Base-by-base conservation (phyloP, 2,113 vertebrate species). In the Strix uralensis region DNA sequence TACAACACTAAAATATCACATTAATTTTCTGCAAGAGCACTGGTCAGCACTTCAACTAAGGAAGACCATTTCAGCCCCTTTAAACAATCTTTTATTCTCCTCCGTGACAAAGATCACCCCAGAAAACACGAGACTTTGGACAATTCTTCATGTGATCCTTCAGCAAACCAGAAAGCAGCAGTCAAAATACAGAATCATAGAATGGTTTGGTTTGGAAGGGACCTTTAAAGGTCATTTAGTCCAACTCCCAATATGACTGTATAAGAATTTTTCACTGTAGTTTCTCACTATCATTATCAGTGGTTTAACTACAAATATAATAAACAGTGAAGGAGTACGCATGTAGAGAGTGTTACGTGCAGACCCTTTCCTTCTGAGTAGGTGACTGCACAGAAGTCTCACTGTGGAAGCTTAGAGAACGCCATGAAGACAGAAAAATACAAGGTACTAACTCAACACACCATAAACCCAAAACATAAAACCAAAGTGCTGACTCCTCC, bases 1-100 rank as follows among this genome's bases (percentile, higher is more conserved):
- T 75, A 87, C 44, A 75, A 52, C 30, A 40, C 12, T 71, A 93
- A 88, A 82, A 72, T 13, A 81, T 9, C 29, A 77, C 38, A 67
- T 47, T 67, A 66, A 83, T 73, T 80, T 89, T 55, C 84, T 77
- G 14, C 36, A 83, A 88, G 23, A 95, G 30, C 38, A 58, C 32
- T 49, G 8, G 21, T 34, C 55, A 95, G 42, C 42, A 62, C 59
- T 80, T 92, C 85, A 84, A 89, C 95, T 91, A 94, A 30, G 51
- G 40, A 89, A 90, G 38, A 62, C 30, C 61, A 88, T 92, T 95
- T 86, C 81, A 90, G 62, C 8, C 25, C 58, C 42, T 72, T 85
- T 88, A 85, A 89, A 69, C 0, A 3, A 87, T 62, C 92, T 91
- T 97, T 96, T 94, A 94, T 96, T 96, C 78, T 82, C 26, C 36